Evolutionary conservation across 2,888 invertebrate species (phyloP).

Genomic region (Adela reaumurella): DNA sequence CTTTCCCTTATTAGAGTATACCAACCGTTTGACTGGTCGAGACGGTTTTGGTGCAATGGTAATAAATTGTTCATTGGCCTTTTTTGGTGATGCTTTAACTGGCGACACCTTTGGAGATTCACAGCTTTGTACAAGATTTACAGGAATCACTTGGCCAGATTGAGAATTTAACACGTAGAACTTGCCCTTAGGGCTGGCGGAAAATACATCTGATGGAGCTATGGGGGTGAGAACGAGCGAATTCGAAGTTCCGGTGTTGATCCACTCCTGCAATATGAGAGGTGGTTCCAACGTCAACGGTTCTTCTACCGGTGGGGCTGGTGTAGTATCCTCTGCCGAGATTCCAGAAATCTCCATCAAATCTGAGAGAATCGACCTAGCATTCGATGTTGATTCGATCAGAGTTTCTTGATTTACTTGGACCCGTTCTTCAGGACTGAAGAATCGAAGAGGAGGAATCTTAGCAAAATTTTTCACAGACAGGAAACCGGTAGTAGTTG

Average conservation of each 20-base stretch:
- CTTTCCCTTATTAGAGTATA: background rate
- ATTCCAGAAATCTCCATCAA: constrained; percentile 51
- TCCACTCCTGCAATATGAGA: constrained; percentile 1
- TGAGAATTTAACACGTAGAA: constrained; percentile 36
- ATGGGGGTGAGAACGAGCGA: constrained; percentile 19
- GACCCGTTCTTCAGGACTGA: too few species aligned
- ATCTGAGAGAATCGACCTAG: constrained; percentile 33
- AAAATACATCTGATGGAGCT: constrained; percentile 31
- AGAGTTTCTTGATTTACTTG: too few species aligned
- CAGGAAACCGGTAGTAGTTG: background rate
- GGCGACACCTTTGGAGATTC: background rate
- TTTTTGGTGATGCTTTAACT: too few species aligned
- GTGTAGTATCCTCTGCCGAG: constrained; percentile 26
- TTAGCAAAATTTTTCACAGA: background rate
- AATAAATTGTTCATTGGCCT: too few species aligned
- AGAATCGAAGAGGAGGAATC: too few species aligned
- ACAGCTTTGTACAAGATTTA: constrained; percentile 13
- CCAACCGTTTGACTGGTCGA: too few species aligned
- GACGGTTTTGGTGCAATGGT: too few species aligned
- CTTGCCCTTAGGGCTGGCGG: constrained; percentile 18
- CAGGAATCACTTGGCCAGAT: constrained; percentile 24
- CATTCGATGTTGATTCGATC: too few species aligned
- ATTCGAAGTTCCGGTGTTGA: constrained; percentile 2
- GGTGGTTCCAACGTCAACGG: background rate
- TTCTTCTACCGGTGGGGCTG: constrained; percentile 8